Base-by-base conservation (phyloP, 92 coral and sea anemone genomes). In the Pocillopora grandis region DNA sequence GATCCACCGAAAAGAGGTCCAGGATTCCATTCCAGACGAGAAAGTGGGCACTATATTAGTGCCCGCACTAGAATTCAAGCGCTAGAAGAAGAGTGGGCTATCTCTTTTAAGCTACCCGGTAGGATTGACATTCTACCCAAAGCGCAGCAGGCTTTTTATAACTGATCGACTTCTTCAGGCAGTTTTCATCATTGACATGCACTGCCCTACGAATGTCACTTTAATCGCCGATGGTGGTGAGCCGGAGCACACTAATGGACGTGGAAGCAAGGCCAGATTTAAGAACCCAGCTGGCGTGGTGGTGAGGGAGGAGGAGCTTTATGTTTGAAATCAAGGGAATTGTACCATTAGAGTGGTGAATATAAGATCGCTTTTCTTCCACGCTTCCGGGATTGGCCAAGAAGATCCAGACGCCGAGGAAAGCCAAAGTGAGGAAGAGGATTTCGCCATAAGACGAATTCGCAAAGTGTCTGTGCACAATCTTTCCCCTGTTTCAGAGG, bases 251-350 rank as follows among this genome's bases (percentile, higher is more conserved):
- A 62, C 56, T 12, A 89, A 89, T 62, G 90, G 92, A 80, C 21
- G 37, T 55, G 92, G 92, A 37, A 89, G 64, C 17, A 80, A 86
- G 42, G 87, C 92, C 37, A 89, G 61, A 80, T 79, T 89, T 77
- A 57, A 65, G 15, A 89, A 86, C 64, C 87, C 92, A 52, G 84
- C 90, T 48, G 90, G 90, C 16, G 0, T 89, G 79, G 90, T 21
- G 15, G 86, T 58, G 59, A 56, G 27, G 37, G 78, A 72, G 12
- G 79, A 60, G 57, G 36, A 79, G 68, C 70, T 86, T 48, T 89
- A 68, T 78, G 75, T 89, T 81, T 89, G 87, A 42, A 90, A 86
- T 37, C 89, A 86, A 73, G 92, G 90, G 27, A 80, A 89, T 58
- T 42, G 83, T 31, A 77, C 70, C 78, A 35, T 89, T 35, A 89